Base-by-base conservation (phyloP, 2,888 invertebrate genomes). In the Ophion ellenae region DNA sequence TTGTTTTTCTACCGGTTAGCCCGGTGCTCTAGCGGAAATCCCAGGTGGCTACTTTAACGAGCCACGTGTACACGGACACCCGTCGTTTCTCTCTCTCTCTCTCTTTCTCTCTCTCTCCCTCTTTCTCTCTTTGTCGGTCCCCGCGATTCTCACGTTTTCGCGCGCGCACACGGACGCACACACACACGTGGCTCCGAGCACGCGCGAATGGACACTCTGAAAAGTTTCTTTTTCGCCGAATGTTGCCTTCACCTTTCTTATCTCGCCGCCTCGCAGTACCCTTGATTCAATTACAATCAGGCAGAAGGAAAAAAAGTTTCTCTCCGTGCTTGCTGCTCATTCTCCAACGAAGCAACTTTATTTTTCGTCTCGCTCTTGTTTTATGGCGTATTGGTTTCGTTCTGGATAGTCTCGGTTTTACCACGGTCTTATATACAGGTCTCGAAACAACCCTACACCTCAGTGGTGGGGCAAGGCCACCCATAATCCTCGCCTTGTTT, bases 1-100 rank as follows among this genome's bases (percentile, higher is more conserved):
- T 87, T 87, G 87, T 87, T 87, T 87, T 87, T 87, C 84, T 77
- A 83, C 86, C 84, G 87, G 84, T 87, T 85, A 85, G 28, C 81
- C 73, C 53, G 64, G 61, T 28, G 57, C 79, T 17, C 59, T 20
- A 59, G 10, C 47, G 63, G 81, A 83, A 83, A 86, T 86, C 86
- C 86, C 86, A 77, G 69, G 86, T 57, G 86, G 83, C 86, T 86
- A 86, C 83, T 86, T 86, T 83, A 86, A 86, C 86, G 79, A 85
- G 80, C 76, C 32, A 57, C 64, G 63, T 40, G 64, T 40, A 73
- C 36, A 63, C 63, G 67, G 64, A 47, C 47, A 59, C 47, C 57
- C 53, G 59, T 77, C 47, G 28, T 69, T 17, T 61, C 11, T 53
- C 63, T 53, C 32, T 24, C 32, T 77, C 57, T 14, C 45, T n/a